Evolutionary conservation across 2,888 invertebrate genomes (phyloP).

Genomic region (Yponomeuta plumbellus): DNA sequence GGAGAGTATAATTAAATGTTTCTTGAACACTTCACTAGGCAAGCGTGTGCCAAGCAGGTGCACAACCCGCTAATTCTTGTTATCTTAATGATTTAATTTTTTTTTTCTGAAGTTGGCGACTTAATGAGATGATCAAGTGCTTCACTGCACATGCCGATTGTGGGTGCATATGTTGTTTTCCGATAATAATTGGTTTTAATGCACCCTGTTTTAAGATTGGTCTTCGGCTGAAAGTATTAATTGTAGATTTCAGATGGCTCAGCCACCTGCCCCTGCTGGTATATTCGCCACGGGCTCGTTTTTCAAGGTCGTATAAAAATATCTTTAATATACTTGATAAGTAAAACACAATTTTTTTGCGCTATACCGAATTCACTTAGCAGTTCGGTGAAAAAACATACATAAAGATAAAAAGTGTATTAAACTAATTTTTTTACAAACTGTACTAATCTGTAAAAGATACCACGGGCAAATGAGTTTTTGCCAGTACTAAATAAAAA

Average conservation of each 20-base stretch:
- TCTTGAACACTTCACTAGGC: background rate
- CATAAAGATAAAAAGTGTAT: too few species aligned
- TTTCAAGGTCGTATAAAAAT: background rate
- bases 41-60: slow-evolving; percentile 16
- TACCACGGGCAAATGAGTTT: background rate
- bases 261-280: background rate
- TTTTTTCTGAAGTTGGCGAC: slow-evolving; percentile 9
- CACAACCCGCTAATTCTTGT: slow-evolving; percentile 3
- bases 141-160: slow-evolving; percentile 20
- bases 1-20: slow-evolving; percentile 5
- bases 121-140: slow-evolving; percentile 18
- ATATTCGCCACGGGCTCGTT: background rate
- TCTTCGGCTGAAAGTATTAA: background rate
- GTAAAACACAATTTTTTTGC: too few species aligned
- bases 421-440: too few species aligned
- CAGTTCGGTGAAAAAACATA: too few species aligned
- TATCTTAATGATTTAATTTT: background rate
- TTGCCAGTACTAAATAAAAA: background rate
- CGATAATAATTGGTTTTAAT: background rate
- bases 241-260: background rate
- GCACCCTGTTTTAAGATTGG: background rate
- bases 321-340: too few species aligned
- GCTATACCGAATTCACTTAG: too few species aligned
- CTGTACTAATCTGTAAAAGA: background rate
- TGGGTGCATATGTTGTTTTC: slow-evolving; percentile 9